Evolutionary conservation across 1,140 invertebrate species (phyloP).

Genomic region (Meteorus sp.): DNA sequence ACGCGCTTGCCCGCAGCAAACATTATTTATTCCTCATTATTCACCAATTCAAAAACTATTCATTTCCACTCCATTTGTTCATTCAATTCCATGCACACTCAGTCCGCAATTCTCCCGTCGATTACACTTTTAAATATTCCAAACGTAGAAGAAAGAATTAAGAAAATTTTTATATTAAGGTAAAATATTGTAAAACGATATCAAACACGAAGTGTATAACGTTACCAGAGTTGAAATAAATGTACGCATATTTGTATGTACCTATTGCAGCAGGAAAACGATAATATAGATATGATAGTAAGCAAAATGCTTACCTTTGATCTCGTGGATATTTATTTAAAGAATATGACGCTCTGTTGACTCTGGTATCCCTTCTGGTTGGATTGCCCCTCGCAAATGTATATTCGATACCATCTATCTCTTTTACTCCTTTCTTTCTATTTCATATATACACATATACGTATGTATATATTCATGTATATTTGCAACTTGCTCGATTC

Average conservation of each 20-base stretch:
- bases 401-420: background rate
- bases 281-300: too few relatives aligned
- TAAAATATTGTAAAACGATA: conserved; percentile 19
- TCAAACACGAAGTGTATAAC: conserved; percentile 13
- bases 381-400: conserved; percentile 9
- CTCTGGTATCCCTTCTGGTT: conserved; percentile 36
- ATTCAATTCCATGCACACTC: too few relatives aligned
- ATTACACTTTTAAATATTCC: background rate
- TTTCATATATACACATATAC: background rate
- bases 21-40: too few relatives aligned
- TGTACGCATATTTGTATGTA: too few relatives aligned
- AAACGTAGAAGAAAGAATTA: conserved; percentile 19
- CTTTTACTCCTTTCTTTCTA: conserved; percentile 1
- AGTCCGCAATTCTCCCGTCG: background rate
- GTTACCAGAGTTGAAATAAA: conserved; percentile 16
- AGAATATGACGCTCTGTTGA: conserved; percentile 45
- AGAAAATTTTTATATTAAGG: too few relatives aligned
- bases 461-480: too few relatives aligned
- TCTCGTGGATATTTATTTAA: conserved; percentile 43
- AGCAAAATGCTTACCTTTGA: conserved; percentile 33
- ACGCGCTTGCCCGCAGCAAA: too few relatives aligned
- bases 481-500: too few relatives aligned
- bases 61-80: too few relatives aligned
- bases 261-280: conserved; percentile 18
- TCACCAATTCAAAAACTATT: too few relatives aligned